Evolutionary conservation across 2,888 invertebrate species (phyloP), one percentile per base, ranked within the genome.

Genomic region (Fragum fragum): DNA sequence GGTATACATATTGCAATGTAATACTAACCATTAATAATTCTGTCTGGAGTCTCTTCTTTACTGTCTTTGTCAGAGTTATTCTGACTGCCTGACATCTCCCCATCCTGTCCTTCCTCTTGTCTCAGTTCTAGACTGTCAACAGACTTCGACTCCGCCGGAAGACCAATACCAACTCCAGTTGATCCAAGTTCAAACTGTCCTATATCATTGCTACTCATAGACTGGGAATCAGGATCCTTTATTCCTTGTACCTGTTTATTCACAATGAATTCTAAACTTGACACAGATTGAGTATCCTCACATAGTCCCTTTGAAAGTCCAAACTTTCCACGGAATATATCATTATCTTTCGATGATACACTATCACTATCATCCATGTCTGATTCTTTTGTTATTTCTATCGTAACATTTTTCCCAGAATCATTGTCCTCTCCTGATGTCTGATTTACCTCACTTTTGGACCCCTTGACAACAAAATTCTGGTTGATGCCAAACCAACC

Each of bases 81-180:
- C 28, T 61, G 76, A 59, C 84, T 79, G 28, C 83, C 59, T 16
- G 52, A 73, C 21, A 66, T 75, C 23, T 71, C 68, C 21, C 66
- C 66, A 63, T 28, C 42, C 16, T 68, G 73, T 53, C 32, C 52
- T 36, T 79, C 79, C 21, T 78, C 80, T 9, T 73, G 73, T 52
- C 82, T 87, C 55, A 93, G 79, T 69, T 94, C 94, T 61, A 94
- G 88, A 82, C 93, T 93, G 69, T 93, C 93, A 71, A 93, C 73
- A 1, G 93, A 93, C 77, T 92, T 92, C 18, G 92, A 93, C 66
- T 91, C 91, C 70, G 90, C 91, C 1, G 73, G 69, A 23, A 76
- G 9, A 29, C 32, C 26, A 36, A 2, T 16, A 7, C 32, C 29
- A 55, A 23, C 23, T 28, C 21, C 32, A 11, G 3, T 23, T 0